Percentiles rank a stretch among this genome's conserved stretches.
Conservation (phyloP, 2,888 invertebrate genomes). For the Aspidiotus destructor region DNA sequence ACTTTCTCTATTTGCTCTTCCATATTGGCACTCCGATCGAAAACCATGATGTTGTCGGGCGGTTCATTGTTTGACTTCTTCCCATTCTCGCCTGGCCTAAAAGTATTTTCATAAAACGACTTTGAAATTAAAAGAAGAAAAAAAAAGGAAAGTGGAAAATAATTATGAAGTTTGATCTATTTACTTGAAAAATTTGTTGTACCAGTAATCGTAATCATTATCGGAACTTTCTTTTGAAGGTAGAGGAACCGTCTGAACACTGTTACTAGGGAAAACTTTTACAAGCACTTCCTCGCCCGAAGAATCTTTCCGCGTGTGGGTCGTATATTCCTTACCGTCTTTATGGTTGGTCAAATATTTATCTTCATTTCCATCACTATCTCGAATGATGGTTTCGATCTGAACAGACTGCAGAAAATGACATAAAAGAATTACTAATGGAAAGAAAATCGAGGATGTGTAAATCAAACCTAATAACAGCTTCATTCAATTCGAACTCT, state of each 20-base stretch:
- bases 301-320: slow-evolving; percentile 9
- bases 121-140: not conserved
- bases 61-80: too few species aligned
- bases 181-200: slow-evolving; percentile 25
- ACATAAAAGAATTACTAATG: not conserved
- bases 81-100: not conserved
- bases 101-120: not conserved
- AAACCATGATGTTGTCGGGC: too few species aligned
- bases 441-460: not conserved
- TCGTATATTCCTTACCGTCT: slow-evolving; percentile 7
- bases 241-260: not conserved
- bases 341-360: slow-evolving; percentile 13
- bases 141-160: not conserved
- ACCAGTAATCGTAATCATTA: slow-evolving; percentile 21
- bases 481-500: not conserved
- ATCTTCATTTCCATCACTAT: slow-evolving; percentile 17
- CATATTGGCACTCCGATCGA: not conserved
- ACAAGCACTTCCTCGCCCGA: not conserved
- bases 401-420: not conserved
- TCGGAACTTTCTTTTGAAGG: slow-evolving; percentile 1
- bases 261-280: slow-evolving; percentile 3
- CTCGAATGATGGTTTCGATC: slow-evolving; percentile 9
- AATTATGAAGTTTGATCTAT: not conserved
- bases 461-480: not conserved
- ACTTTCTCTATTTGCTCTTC: slow-evolving; percentile 5